These are phyloP conservation scores for Catocala fraxini DNA, from an alignment of 2,888 invertebrate genomes.

Conservation along the genomic window DNA sequence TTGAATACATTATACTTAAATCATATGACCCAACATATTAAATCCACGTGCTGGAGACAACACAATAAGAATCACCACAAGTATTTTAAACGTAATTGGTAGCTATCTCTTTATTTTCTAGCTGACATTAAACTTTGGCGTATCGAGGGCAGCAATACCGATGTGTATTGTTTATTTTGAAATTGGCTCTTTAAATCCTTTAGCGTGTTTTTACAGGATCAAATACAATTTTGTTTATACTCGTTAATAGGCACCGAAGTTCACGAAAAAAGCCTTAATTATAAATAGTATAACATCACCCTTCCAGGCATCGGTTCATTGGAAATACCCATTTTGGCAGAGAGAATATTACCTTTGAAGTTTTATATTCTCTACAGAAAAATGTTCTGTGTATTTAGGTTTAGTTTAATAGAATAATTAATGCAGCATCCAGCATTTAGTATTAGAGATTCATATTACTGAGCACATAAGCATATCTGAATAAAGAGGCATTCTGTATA, in stretches of 20 bases:
- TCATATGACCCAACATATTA: no score
- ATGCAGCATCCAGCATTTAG: constrained; percentile 8
- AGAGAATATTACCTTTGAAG: constrained; percentile 1
- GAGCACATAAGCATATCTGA: constrained; percentile 28
- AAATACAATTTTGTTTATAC: constrained; percentile 19
- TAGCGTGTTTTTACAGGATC: constrained; percentile 21
- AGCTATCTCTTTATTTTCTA: background rate
- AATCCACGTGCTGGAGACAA: no score
- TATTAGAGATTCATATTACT: constrained; percentile 22
- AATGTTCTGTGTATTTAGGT: background rate
- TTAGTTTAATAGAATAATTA: background rate
- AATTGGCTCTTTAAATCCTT: constrained; percentile 21
- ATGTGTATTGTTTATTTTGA: constrained; percentile 26
- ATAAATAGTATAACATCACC: background rate
- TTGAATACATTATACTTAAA: no score
- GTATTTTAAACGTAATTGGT: background rate
- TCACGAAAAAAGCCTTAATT: constrained; percentile 12
- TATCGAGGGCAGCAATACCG: background rate
- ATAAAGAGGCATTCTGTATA: constrained; percentile 20
- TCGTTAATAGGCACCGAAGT: constrained; percentile 9
- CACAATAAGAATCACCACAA: background rate
- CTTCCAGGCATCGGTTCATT: constrained; percentile 2
- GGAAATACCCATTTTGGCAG: background rate
- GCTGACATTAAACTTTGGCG: background rate
- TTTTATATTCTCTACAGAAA: constrained; percentile 6